A percentile compares a stretch with the other conserved stretches of the same genome.
Conservation (phyloP, 2,113 vertebrate species). For the Cettia cetti region DNA sequence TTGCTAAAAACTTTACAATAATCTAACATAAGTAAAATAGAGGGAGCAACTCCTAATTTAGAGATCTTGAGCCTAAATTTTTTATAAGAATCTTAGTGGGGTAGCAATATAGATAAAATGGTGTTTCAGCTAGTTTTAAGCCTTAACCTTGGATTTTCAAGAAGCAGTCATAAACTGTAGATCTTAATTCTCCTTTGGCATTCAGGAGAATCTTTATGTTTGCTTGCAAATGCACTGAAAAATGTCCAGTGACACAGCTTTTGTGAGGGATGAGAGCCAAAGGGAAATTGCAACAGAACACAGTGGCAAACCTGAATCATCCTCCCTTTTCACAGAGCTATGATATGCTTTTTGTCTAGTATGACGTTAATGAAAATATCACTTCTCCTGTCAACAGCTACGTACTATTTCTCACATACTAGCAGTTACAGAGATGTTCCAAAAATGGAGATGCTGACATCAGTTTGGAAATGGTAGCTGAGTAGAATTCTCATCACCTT, state of each 20-base stretch:
- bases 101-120: not conserved
- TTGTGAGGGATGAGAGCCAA: not conserved
- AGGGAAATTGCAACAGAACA: not conserved
- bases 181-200: not conserved
- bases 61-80: not conserved
- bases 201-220: not conserved
- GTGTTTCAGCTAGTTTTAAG: not conserved
- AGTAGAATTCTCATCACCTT: not conserved
- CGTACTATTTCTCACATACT: not conserved
- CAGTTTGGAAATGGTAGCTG: not conserved
- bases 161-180: not conserved
- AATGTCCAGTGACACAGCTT: not conserved
- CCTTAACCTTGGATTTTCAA: not conserved
- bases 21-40: not conserved
- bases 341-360: not conserved
- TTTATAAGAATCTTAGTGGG: not conserved
- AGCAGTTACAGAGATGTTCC: not conserved
- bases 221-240: not conserved
- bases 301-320: not conserved
- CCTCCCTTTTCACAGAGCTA: not conserved
- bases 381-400: not conserved
- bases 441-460: not conserved
- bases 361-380: not conserved
- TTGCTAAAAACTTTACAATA: not conserved
- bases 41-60: not conserved